Evolutionary conservation across 2,113 vertebrate genomes (phyloP).

Genomic region (Saguinus imperator): DNA sequence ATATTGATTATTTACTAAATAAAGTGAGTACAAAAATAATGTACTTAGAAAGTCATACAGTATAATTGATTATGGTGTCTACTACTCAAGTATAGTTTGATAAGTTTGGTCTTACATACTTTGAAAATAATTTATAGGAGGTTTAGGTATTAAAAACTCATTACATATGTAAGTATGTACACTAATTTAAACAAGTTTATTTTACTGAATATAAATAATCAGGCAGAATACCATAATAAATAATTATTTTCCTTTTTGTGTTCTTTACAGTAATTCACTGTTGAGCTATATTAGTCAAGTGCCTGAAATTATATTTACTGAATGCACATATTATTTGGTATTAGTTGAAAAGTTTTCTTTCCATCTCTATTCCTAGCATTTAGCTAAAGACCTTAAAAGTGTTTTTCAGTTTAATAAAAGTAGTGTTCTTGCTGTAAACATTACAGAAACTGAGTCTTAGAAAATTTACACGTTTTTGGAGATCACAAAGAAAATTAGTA

Average conservation of each 20-base stretch:
- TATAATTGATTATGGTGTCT: conserved; percentile 64
- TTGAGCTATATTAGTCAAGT: conserved; percentile 5
- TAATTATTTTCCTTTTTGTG: conserved; percentile 41
- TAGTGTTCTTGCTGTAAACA: neutral
- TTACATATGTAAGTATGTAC: conserved; percentile 59
- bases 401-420: conserved; percentile 29
- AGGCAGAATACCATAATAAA: neutral
- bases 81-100: conserved; percentile 61
- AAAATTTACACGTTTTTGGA: neutral
- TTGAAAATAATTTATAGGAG: conserved; percentile 45
- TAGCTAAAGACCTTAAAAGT: conserved; percentile 32
- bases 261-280: conserved; percentile 58
- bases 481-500: conserved; percentile 25
- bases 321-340: conserved; percentile 19
- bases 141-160: conserved; percentile 63
- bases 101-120: conserved; percentile 55
- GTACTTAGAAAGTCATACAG: conserved; percentile 48
- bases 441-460: conserved; percentile 25
- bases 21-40: conserved; percentile 67
- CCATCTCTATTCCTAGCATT: neutral
- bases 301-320: conserved; percentile 42
- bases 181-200: conserved; percentile 72
- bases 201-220: conserved; percentile 50
- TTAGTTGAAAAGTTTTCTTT: neutral
- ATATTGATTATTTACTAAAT: conserved; percentile 69